These are phyloP conservation scores for Trichacis sp. DNA, from an alignment of 2,888 invertebrate species.

Conservation along the genomic window DNA sequence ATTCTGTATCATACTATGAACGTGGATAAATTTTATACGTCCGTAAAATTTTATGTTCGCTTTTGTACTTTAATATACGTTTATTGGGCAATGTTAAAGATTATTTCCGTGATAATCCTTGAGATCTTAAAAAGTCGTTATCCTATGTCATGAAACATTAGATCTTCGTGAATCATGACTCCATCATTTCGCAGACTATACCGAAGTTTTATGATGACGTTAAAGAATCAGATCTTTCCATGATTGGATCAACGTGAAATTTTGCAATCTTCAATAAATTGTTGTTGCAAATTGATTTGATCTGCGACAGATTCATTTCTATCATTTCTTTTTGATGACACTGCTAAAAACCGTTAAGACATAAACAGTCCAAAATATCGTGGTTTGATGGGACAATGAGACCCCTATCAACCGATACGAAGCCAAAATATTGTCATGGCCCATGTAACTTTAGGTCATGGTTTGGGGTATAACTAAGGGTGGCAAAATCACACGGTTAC, in stretches of 20 bases:
- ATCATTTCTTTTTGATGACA: too few relatives aligned
- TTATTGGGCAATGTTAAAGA: neutral
- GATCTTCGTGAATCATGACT: neutral
- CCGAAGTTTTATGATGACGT: too few relatives aligned
- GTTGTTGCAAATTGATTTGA: too few relatives aligned
- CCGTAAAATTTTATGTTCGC: too few relatives aligned
- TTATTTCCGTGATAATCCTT: neutral
- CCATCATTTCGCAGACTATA: neutral
- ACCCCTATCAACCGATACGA: neutral
- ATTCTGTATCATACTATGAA: too few relatives aligned
- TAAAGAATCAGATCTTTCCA: neutral
- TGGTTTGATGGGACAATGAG: too few relatives aligned
- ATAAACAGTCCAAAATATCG: neutral
- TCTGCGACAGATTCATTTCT: too few relatives aligned
- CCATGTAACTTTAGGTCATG: too few relatives aligned
- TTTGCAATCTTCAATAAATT: too few relatives aligned
- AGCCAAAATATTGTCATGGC: slow-evolving; percentile 15
- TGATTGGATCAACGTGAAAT: too few relatives aligned
- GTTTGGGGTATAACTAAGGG: neutral
- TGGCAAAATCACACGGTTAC: slow-evolving; percentile 34
- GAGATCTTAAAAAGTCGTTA: neutral
- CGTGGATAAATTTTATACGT: neutral
- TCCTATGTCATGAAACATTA: neutral
- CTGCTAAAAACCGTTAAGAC: neutral
- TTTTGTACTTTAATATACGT: neutral